Base-by-base conservation (phyloP, 1,140 invertebrate species). In the Bombus huntii region DNA sequence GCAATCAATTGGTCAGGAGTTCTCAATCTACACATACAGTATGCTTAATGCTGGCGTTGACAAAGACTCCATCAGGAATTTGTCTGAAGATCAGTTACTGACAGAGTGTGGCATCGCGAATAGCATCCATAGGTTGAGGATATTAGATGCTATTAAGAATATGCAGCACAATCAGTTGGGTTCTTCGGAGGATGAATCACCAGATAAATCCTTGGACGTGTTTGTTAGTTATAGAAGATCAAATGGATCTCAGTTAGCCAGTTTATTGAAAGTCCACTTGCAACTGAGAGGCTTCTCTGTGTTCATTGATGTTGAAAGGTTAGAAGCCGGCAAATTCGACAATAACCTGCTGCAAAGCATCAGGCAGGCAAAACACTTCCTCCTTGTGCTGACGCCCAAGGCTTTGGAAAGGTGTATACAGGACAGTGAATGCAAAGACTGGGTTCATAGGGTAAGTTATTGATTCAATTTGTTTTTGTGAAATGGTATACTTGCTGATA, bases 321-420 rank as follows among this genome's bases (percentile, higher is more conserved):
- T 99, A 66, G 98, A 99, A 95, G 99, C 99, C 42, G 99, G 99
- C 37, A 99, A 99, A 95, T 99, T 99, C 95, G 99, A 99, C 94
- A 99, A 99, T 92, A 99, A 99, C 94, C 95, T 99, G 18, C 95
- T 99, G 62, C 98, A 99, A 94, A 99, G 99, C 94, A 99, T 99
- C 93, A 97, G 97, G 91, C 98, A 99, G 90, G 99, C 99, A 3
- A 99, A 98, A 95, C 98, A 99, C 94, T 99, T 99, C 95, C 96
- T 99, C 47, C 96, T 99, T 47, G 99, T 99, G 72, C 96, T 99
- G 59, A 99, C 99, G 34, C 98, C 98, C 5, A 97, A 98, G 89
- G 98, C 99, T 44, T 95, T 99, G 70, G 99, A 99, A 89, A 96
- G 99, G 88, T 99, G 99, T 94, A 96, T 98, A 82, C 97, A 97